These are phyloP conservation scores for Oscheius sp. DNA, from an alignment of 2,888 invertebrate genomes.

Conservation along the genomic window DNA sequence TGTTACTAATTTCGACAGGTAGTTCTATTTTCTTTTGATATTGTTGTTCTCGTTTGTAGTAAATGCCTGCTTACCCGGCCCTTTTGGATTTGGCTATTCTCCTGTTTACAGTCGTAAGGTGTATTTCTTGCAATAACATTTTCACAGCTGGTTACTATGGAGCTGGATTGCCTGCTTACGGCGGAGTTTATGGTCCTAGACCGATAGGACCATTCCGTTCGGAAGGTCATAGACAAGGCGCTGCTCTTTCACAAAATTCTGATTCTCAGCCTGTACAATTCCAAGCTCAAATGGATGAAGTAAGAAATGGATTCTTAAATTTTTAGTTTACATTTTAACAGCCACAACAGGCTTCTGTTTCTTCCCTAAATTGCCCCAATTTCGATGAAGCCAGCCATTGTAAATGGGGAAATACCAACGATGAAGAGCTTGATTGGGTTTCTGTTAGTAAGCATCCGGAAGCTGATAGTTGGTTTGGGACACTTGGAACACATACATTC, in stretches of 20 bases:
- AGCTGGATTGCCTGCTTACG: constrained; percentile 25
- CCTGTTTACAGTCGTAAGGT: constrained; percentile 21
- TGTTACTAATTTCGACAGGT: neutral
- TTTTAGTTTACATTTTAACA: neutral
- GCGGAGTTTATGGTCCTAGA: constrained; percentile 34
- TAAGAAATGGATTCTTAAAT: neutral
- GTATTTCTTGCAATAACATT: neutral
- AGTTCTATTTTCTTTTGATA: neutral
- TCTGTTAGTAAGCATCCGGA: constrained; percentile 36
- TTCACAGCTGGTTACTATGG: constrained; percentile 17
- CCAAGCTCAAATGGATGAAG: constrained; percentile 47
- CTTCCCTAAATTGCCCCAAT: constrained; percentile 46
- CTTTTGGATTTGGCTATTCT: constrained; percentile 40
- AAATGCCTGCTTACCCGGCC: constrained; percentile 41
- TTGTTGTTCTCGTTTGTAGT: neutral
- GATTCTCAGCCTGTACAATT: constrained; percentile 42
- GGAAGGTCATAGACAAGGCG: constrained; percentile 43
- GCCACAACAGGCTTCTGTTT: constrained; percentile 9
- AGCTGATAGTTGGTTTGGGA: constrained; percentile 38
- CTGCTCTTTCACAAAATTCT: constrained; percentile 34
- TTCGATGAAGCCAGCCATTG: constrained; percentile 45
- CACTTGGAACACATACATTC: constrained; percentile 41
- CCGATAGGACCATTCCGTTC: constrained; percentile 54
- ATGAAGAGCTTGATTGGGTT: constrained; percentile 60
- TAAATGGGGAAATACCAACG: constrained; percentile 58